These are phyloP conservation scores for Gasterosteus nipponicus DNA, from an alignment of 2,113 vertebrate genomes.

Conservation along the genomic window DNA sequence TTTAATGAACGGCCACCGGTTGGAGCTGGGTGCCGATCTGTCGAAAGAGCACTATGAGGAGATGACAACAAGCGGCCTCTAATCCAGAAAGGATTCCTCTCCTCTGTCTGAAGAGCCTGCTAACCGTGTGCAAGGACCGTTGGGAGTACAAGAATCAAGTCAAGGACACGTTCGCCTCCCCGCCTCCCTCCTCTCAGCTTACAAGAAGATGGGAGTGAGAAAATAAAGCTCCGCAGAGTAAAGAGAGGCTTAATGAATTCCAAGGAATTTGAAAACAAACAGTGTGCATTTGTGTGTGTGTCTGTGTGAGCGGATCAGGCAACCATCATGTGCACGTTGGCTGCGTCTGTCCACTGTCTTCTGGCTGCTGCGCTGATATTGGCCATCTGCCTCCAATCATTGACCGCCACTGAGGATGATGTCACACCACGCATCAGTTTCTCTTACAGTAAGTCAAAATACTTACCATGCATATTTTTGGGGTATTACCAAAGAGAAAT, in stretches of 20 bases:
- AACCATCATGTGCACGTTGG: slow-evolving; percentile 73
- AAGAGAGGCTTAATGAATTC: slow-evolving; percentile 63
- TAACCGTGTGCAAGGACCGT: slow-evolving; percentile 59
- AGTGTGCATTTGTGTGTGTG: slow-evolving; percentile 21
- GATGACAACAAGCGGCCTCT: slow-evolving; percentile 61
- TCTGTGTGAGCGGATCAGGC: slow-evolving; percentile 42
- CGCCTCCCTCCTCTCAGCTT: slow-evolving; percentile 5
- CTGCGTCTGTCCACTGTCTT: slow-evolving; percentile 45
- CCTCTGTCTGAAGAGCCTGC: slow-evolving; percentile 55
- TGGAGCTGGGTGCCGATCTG: slow-evolving; percentile 45
- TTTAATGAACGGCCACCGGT: slow-evolving; percentile 49
- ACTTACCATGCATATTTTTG: background rate
- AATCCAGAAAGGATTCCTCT: slow-evolving; percentile 63
- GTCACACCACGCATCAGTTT: slow-evolving; percentile 79
- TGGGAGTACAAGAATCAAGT: slow-evolving; percentile 68
- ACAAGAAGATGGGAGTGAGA: slow-evolving; percentile 63
- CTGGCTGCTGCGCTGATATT: slow-evolving; percentile 64
- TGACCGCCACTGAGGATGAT: slow-evolving; percentile 67
- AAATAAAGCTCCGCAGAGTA: slow-evolving; percentile 55
- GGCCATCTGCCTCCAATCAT: slow-evolving; percentile 56
- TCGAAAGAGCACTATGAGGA: slow-evolving; percentile 33
- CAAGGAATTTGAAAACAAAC: slow-evolving; percentile 62
- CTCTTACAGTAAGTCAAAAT: slow-evolving; percentile 74
- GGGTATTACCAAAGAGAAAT: background rate
- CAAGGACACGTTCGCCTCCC: slow-evolving; percentile 59